Conservation (phyloP, 92 coral and sea anemone species). For the Palythoa grandis region DNA sequence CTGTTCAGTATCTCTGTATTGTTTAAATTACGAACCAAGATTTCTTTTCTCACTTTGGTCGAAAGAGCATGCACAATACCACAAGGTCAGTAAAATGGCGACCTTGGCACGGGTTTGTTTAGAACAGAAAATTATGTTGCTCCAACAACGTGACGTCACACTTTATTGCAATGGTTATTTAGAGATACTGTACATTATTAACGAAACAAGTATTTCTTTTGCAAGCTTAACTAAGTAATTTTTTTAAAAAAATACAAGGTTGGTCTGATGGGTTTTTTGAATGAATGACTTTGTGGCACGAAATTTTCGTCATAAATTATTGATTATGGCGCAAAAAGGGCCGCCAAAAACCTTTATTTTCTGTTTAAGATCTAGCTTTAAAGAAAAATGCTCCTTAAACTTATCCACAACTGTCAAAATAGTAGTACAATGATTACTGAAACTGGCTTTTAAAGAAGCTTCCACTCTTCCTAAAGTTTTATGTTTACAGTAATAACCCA, state of each 20-base stretch:
- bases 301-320: background rate
- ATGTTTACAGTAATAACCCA: too few relatives aligned
- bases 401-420: background rate
- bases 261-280: background rate
- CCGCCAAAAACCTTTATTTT: background rate
- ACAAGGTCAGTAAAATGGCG: background rate
- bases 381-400: background rate
- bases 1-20: too few relatives aligned
- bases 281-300: background rate
- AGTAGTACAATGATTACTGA: background rate
- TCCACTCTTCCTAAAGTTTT: background rate
- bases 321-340: background rate
- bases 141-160: conserved; percentile 6
- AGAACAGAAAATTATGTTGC: conserved; percentile 9
- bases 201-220: background rate
- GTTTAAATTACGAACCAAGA: background rate
- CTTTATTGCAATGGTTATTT: background rate
- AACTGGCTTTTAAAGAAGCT: background rate
- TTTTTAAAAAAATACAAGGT: too few relatives aligned
- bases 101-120: background rate
- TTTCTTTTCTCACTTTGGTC: background rate
- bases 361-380: background rate
- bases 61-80: background rate
- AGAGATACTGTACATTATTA: background rate
- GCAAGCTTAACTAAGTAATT: background rate